Evolutionary conservation across 2,113 vertebrate genomes (phyloP).

Genomic region (Silurus asotus): DNA sequence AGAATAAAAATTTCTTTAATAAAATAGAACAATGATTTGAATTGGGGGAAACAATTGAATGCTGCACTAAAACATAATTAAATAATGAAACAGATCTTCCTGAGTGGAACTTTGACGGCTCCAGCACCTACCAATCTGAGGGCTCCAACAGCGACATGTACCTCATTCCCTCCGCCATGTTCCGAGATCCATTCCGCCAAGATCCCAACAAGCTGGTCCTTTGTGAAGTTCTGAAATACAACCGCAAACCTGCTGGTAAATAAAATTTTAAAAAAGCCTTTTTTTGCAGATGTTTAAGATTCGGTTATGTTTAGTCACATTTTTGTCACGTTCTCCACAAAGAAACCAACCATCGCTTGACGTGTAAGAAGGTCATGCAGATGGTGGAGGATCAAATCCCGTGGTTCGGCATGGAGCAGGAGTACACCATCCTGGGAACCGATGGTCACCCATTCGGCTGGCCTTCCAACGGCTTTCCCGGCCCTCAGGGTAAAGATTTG

Average conservation of each 20-base stretch:
- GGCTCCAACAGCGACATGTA: slow-evolving; percentile 99
- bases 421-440: slow-evolving; percentile 89
- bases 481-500: slow-evolving; percentile 83
- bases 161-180: slow-evolving; percentile 89
- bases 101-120: slow-evolving; percentile 98
- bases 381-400: slow-evolving; percentile 84
- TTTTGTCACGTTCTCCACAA: not conserved
- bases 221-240: slow-evolving; percentile 96
- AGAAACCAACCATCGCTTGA: slow-evolving; percentile 87
- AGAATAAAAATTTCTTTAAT: too few relatives aligned
- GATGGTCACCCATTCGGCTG: slow-evolving; percentile 94
- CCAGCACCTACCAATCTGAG: slow-evolving; percentile 92
- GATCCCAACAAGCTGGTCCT: slow-evolving; percentile 96
- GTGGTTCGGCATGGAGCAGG: slow-evolving; percentile 98
- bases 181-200: slow-evolving; percentile 93
- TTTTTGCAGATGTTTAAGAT: not conserved
- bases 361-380: slow-evolving; percentile 87
- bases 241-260: slow-evolving; percentile 88
- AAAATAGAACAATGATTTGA: too few relatives aligned
- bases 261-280: not conserved
- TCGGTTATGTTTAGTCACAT: not conserved
- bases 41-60: not conserved
- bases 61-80: not conserved
- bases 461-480: slow-evolving; percentile 95
- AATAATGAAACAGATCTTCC: slow-evolving; percentile 79